Base-by-base conservation (phyloP, 1,140 invertebrate species). In the Globodera ellingtonae region DNA sequence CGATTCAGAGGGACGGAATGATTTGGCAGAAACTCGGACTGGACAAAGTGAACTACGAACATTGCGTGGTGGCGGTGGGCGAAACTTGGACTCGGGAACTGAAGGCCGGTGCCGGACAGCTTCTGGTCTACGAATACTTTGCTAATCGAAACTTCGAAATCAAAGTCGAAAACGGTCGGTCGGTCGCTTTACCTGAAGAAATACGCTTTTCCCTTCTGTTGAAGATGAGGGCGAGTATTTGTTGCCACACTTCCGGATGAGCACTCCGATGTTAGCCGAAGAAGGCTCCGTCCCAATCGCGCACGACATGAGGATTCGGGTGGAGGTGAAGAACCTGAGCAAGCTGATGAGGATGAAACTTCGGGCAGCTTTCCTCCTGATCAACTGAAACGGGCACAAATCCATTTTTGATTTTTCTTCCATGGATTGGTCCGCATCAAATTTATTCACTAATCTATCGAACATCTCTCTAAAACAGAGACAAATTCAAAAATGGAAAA, bases 341-440 rank as follows among this genome's bases (percentile, higher is more conserved):
- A 84, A 84, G 82, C 21, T 84, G 69, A 84, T 85, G 83, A 84
- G 82, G 82, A 84, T 84, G 83, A 84, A 84, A 70, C 59, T 84
- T 10, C 84, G 74, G 66, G 46, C 81, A 18, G 83, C 83, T 44
- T 18, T 82, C 59, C 71, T 18, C 18, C 52, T 83, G 21, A 46
- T 83, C 50, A 47, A 77, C 65, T 35, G n/a, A 66, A n/a, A 67
- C 46, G 66, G 50, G 67, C 35, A 44, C 56, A 59, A 59, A 59
- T 59, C 10, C 18, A 18, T 15, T 59, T 59, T 59, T 59, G 56
- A 59, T 13, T 59, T 59, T 59, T 10, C 50, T 52, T 52, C 56
- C 10, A 59, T 59, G 13, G 56, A 59, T 59, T 59, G 10, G 13
- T 18, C 56, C 18, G 35, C 35, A 35, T 1, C 35, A 35, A 35